Conservation (phyloP, 2,113 vertebrate genomes). For the Tamias sibiricus region DNA sequence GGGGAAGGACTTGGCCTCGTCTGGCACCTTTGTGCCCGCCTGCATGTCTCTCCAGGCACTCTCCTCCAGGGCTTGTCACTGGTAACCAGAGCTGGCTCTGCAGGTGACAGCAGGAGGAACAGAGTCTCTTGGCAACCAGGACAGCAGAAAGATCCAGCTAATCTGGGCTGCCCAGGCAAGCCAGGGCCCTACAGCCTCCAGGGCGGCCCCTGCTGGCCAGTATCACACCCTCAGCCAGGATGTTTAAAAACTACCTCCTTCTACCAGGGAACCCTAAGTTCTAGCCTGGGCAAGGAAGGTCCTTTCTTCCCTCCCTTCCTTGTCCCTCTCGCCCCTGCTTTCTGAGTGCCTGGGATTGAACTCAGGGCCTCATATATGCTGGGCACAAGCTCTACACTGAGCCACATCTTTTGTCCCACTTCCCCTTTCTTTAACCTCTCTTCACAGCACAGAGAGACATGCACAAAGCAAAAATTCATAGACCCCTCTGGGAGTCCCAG, state of each 20-base stretch:
- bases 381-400: not conserved
- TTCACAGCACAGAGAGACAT: not conserved
- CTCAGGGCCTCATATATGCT: not conserved
- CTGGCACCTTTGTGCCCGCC: not conserved
- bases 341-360: not conserved
- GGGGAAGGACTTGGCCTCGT: not conserved
- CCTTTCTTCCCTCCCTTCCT: not conserved
- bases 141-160: constrained; percentile 65
- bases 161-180: not conserved
- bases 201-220: not conserved
- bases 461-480: not conserved
- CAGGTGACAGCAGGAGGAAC: constrained; percentile 26
- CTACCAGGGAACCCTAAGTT: not conserved
- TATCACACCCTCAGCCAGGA: not conserved
- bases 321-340: not conserved
- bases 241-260: not conserved
- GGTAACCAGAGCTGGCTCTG: constrained; percentile 67
- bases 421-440: not conserved
- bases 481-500: not conserved
- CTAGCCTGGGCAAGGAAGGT: not conserved
- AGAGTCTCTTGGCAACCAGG: constrained; percentile 55
- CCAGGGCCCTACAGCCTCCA: not conserved
- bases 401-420: not conserved
- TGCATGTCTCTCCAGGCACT: not conserved
- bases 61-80: not conserved